Evolutionary conservation across 2,888 invertebrate species (phyloP), one percentile per base, ranked within the genome.

Genomic region (Caenorhabditis sulstoni): DNA sequence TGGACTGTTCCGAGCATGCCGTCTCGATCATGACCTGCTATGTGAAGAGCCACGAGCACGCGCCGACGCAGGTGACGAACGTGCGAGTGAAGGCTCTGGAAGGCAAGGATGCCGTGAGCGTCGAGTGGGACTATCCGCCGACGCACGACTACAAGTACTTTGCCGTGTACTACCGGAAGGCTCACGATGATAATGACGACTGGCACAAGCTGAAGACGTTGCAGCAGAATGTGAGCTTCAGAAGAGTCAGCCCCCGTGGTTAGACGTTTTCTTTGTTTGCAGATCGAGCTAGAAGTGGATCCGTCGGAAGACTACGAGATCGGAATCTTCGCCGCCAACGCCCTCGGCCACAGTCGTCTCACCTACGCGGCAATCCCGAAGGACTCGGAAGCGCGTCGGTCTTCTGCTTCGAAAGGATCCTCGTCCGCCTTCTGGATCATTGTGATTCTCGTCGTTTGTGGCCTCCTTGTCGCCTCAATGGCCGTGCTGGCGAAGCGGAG

Each of bases 291-390:
- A 8, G 78, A 71, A 3, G 14, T 71, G 11, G 71, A 78, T 55
- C 35, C 68, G 16, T 59, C 70, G 1, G 71, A 71, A 59, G 78
- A 71, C 44, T 71, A 71, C 44, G 78, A 79, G 41, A 62, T 85
- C 4, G 85, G 79, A 57, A 77, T 86, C 0, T 37, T 82, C n/a
- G 83, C 85, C 3, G 82, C 84, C 0, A 86, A 86, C 49, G 84
- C 82, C 20, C 73, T 79, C 9, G 85, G 85, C 11, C 80, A 82
- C 53, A 81, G 82, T 65, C 80, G 80, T 37, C 44, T 84, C 4
- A 59, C 65, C 0, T 85, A 82, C 44, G 14, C 78, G n/a, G 67
- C 78, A 9, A 50, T 81, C 29, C 59, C 73, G 3, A 71, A 78
- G 18, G 58, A 61, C 18, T 16, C 61, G 0, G 65, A 77, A 29